phyloP scores from a whole-genome alignment of 2,113 vertebrate genomes.

The Hippocampus comes region DNA sequence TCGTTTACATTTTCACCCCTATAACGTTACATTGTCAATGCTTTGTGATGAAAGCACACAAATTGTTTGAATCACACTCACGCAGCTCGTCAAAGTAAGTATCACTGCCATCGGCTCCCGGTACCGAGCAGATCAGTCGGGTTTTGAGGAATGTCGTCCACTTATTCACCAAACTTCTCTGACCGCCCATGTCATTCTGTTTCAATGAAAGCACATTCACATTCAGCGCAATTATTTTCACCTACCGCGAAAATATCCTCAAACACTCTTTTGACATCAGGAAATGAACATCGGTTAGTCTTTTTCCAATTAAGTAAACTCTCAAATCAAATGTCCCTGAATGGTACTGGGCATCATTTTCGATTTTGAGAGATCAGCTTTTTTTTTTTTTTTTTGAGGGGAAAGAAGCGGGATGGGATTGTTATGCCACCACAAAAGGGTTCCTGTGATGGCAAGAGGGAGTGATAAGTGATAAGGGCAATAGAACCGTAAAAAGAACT shows the following conservation, averaged over 20 bases:
- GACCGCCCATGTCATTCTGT: conserved; percentile 93
- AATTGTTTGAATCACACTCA: conserved; percentile 67
- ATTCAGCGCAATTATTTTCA: neutral
- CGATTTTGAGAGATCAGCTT: too few relatives aligned
- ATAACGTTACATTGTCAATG: neutral
- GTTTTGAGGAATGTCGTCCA: conserved; percentile 98
- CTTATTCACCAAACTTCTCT: conserved; percentile 95
- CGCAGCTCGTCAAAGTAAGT: conserved; percentile 92
- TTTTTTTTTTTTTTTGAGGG: too few relatives aligned
- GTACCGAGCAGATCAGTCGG: conserved; percentile 85
- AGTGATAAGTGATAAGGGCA: too few relatives aligned
- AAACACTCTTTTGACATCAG: neutral
- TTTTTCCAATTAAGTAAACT: neutral
- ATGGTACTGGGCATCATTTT: too few relatives aligned
- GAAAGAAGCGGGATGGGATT: too few relatives aligned
- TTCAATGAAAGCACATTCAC: conserved; percentile 25
- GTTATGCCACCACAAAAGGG: too few relatives aligned
- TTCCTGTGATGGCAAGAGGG: too few relatives aligned
- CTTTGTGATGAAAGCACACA: neutral
- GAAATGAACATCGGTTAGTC: neutral
- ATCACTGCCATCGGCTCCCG: conserved; percentile 82
- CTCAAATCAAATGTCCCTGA: neutral
- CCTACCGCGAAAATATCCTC: neutral
- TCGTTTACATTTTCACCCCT: too few relatives aligned
- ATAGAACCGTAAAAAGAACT: too few relatives aligned